Evolutionary conservation across 2,888 invertebrate species (phyloP).

Genomic region (Zeuzera pyrina): DNA sequence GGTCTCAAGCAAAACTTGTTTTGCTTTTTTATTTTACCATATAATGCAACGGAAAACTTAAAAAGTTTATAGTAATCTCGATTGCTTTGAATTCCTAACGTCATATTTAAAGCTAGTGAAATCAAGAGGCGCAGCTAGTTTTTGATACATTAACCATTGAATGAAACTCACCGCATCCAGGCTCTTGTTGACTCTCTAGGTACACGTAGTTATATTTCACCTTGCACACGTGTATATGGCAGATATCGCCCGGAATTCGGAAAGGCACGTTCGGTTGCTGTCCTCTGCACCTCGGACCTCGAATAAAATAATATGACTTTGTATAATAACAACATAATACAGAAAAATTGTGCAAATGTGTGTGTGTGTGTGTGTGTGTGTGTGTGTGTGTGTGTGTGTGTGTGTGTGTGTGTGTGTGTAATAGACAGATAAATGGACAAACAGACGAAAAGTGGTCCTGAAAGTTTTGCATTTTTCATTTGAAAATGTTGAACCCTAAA

Average conservation of each 20-base stretch:
- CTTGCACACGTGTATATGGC: conserved; percentile 39
- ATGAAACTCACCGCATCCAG: conserved; percentile 19
- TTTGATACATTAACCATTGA: no score
- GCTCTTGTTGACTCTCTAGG: conserved; percentile 24
- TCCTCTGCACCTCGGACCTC: conserved; percentile 43
- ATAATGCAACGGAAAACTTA: background rate
- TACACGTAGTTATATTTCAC: conserved; percentile 52
- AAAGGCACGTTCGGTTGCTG: conserved; percentile 34
- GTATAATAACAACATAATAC: no score
- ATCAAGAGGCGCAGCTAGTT: no score
- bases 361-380: no score
- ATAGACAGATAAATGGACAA: no score
- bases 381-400: no score
- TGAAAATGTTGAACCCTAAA: background rate
- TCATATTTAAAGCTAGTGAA: background rate
- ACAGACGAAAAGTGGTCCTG: no score
- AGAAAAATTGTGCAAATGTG: no score
- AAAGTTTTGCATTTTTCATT: background rate
- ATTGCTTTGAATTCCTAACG: background rate
- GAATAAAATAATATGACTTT: no score
- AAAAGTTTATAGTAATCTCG: no score
- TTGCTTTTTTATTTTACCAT: background rate
- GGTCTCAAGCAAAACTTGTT: no score
- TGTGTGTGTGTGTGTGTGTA: no score
- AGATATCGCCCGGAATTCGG: conserved; percentile 28